A percentile compares a stretch with the other conserved stretches of the same genome.
These are phyloP conservation scores for Eupithecia abbreviata DNA, from an alignment of 2,888 invertebrate genomes.

Conservation along the genomic window DNA sequence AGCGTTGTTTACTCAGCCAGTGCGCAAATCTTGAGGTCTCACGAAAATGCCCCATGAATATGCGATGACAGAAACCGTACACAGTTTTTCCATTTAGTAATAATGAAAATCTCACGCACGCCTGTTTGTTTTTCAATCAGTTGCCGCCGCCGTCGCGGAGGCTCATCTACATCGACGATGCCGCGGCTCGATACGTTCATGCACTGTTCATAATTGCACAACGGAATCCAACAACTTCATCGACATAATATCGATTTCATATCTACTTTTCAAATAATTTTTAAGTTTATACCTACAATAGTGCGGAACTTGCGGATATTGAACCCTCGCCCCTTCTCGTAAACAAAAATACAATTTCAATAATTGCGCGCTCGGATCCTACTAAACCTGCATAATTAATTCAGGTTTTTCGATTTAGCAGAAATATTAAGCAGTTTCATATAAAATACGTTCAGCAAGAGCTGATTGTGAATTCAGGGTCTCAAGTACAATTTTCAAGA, in stretches of 20 bases:
- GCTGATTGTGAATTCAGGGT: slow-evolving; percentile 28
- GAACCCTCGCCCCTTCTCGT: slow-evolving; percentile 19
- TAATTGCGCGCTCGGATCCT: slow-evolving; percentile 28
- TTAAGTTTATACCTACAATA: not conserved
- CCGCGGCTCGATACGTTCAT: not conserved
- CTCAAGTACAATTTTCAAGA: slow-evolving; percentile 55
- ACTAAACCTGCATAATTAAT: slow-evolving; percentile 29
- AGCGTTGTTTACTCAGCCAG: slow-evolving; percentile 79
- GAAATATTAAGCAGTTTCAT: slow-evolving; percentile 31
- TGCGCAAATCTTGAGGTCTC: slow-evolving; percentile 82
- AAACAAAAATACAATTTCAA: slow-evolving; percentile 37
- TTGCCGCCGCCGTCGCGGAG: slow-evolving; percentile 13
- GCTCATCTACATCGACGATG: not conserved
- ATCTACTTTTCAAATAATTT: not conserved
- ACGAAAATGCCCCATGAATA: slow-evolving; percentile 83
- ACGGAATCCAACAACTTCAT: not conserved
- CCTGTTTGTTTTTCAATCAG: slow-evolving; percentile 76
- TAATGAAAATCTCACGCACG: slow-evolving; percentile 80
- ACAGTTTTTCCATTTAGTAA: slow-evolving; percentile 82
- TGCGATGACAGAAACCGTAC: slow-evolving; percentile 83
- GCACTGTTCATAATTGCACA: not conserved
- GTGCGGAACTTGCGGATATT: not conserved
- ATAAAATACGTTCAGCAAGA: slow-evolving; percentile 15
- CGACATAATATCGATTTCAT: not conserved
- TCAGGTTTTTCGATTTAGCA: slow-evolving; percentile 26